Base-by-base conservation (phyloP, 2,888 invertebrate genomes). In the Tetheella fluctuosa region DNA sequence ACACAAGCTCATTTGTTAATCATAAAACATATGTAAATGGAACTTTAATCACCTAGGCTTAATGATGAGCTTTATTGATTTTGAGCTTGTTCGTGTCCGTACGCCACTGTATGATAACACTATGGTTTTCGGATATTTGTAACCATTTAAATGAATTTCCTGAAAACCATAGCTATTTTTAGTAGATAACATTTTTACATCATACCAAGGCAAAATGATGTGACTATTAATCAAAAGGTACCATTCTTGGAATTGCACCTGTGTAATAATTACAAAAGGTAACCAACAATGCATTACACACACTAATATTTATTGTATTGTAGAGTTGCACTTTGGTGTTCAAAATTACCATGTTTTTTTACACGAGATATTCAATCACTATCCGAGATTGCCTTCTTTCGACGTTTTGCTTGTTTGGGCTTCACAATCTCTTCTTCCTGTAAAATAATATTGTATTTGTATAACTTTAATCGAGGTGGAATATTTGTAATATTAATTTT, bases 331-430 rank as follows among this genome's bases (percentile, higher is more conserved):
- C 92, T 93, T 92, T 92, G 91, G 90, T 91, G 90, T 93, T 86
- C 86, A 81, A 81, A 83, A 86, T 86, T 88, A 90, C 85, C 83
- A 77, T 86, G n/a, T 79, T 69, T 77, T 84, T 83, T 84, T 81
- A 78, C 77, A 83, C 76, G 80, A 87, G 84, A 86, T 91, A 90
- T 93, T 97, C 96, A 98, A 95, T 98, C 98, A 91, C 98, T 98
- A 91, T 98, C 98, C 71, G 97, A 97, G 85, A 97, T 96, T 62
- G 97, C 96, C 94, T 97, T 97, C 96, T 97, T 97, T 90, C 98
- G 95, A 85, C 97, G 97, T 90, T 98, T 98, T 67, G 97, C 96
- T 90, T 97, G 97, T 90, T 97, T 97, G 77, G 97, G 97, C 91
- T 97, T 97, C 25, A 97, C 96, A 83, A 97, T 96, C 92, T 97